Percentiles rank a stretch among this genome's conserved stretches.
These are phyloP conservation scores for Drosophila kikkawai DNA, from an alignment of 1,140 invertebrate species.

Conservation along the genomic window DNA sequence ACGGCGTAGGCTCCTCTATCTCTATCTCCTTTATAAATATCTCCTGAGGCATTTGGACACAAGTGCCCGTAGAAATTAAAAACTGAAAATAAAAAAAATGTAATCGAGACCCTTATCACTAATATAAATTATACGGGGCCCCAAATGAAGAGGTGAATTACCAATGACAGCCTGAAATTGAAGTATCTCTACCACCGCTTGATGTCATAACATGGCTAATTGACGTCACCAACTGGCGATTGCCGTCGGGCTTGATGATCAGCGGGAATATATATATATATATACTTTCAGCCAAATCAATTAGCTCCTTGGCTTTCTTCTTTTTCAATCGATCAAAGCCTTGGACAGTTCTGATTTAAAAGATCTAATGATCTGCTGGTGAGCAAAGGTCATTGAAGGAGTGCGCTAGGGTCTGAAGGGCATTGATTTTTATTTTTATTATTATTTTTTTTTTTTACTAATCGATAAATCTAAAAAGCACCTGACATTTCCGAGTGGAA, in stretches of 20 bases:
- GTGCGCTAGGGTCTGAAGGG: neutral
- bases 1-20: neutral
- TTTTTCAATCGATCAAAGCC: neutral
- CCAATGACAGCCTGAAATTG: conserved; percentile 44
- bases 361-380: conserved; percentile 1
- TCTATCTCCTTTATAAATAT: conserved; percentile 29
- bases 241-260: conserved; percentile 7
- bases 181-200: conserved; percentile 45
- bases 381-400: neutral
- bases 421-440: neutral
- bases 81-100: conserved; percentile 1
- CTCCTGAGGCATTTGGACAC: conserved; percentile 9
- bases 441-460: neutral
- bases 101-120: conserved; percentile 48
- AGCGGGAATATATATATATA: neutral
- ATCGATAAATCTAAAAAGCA: neutral
- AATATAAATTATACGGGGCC: conserved; percentile 63
- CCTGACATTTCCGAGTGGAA: neutral
- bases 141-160: conserved; percentile 27
- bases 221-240: conserved; percentile 62
- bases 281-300: conserved; percentile 1
- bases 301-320: conserved; percentile 10
- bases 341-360: neutral
- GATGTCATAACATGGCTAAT: conserved; percentile 66
- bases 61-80: conserved; percentile 42